Evolutionary conservation across 2,888 invertebrate species (phyloP).

Genomic region (Bugula neritina): DNA sequence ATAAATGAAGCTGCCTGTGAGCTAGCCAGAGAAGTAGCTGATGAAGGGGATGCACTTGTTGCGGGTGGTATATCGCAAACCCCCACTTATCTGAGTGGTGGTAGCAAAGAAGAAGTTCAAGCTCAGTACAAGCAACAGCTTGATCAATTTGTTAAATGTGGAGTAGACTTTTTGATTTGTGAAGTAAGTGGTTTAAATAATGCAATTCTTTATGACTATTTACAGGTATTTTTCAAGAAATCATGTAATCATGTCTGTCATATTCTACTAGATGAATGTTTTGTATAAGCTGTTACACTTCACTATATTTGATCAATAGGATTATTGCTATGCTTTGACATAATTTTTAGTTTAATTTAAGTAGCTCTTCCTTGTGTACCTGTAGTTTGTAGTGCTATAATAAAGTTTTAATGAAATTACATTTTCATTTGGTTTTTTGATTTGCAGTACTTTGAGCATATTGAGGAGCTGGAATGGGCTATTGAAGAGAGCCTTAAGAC

Average conservation of each 20-base stretch:
- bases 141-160: slow-evolving; percentile 47
- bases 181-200: slow-evolving; percentile 50
- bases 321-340: too few relatives aligned
- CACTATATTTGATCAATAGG: too few relatives aligned
- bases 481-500: slow-evolving; percentile 47
- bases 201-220: too few relatives aligned
- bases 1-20: slow-evolving; percentile 51
- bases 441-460: slow-evolving; percentile 50
- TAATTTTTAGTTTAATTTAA: too few relatives aligned
- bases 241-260: too few relatives aligned
- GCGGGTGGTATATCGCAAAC: slow-evolving; percentile 51
- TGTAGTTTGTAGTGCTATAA: not conserved
- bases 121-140: slow-evolving; percentile 49
- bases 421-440: slow-evolving; percentile 26
- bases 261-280: too few relatives aligned
- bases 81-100: slow-evolving; percentile 48
- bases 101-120: slow-evolving; percentile 43
- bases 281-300: too few relatives aligned
- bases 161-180: slow-evolving; percentile 51
- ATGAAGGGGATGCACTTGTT: slow-evolving; percentile 49
- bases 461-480: slow-evolving; percentile 54
- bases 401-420: not conserved
- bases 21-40: slow-evolving; percentile 48
- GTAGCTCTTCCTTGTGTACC: too few relatives aligned
- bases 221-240: too few relatives aligned